Evolutionary conservation across 30 jellyfish, hydroid and myxozoan species (phyloP), one percentile per base, ranked within the genome.

Genomic region (Aurelia aurita): DNA sequence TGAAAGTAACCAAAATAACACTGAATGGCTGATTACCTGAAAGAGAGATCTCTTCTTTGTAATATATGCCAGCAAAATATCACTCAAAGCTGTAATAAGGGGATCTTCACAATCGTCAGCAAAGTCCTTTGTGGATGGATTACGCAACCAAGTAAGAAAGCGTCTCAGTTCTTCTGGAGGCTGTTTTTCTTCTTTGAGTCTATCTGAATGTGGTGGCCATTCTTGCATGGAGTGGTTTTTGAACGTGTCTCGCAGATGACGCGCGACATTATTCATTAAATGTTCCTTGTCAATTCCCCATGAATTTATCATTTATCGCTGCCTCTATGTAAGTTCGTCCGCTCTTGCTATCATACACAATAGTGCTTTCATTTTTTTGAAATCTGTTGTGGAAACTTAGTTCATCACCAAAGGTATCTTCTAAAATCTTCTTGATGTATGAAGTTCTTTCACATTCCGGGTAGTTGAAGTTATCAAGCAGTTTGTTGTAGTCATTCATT

Each of bases 271-370:
- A 69, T 69, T 69, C 74, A 69, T 43, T 73, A 69, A 43, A 26
- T 10, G 74, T 26, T 69, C 82, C 74, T 69, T 43, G 74, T 69
- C 82, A 21, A 69, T 69, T 29, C 74, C 82, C 82, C 82, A 69
- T 26, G 72, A 29, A 69, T 69, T 69, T 69, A 69, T 69, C 28
- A 73, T 69, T 69, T 69, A 69, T 69, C 32, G 81, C 81, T 69
- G 73, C 72, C 32, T 29, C 81, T 69, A 69, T 69, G 26, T 69
- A 69, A 12, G 81, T 69, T 16, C 72, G 18, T 16, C 73, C 81
- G 23, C 81, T 39, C 73, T 69, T 20, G 69, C 72, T 39, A 39
- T 69, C 81, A 27, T 69, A 69, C 22, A 69, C 81, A 19, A 69
- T 69, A 29, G 81, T 69, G 69, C 73, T 27, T 39, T 26, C 73